phyloP scores from a whole-genome alignment of 2,113 vertebrate species.

The Alligator mississippiensis region DNA sequence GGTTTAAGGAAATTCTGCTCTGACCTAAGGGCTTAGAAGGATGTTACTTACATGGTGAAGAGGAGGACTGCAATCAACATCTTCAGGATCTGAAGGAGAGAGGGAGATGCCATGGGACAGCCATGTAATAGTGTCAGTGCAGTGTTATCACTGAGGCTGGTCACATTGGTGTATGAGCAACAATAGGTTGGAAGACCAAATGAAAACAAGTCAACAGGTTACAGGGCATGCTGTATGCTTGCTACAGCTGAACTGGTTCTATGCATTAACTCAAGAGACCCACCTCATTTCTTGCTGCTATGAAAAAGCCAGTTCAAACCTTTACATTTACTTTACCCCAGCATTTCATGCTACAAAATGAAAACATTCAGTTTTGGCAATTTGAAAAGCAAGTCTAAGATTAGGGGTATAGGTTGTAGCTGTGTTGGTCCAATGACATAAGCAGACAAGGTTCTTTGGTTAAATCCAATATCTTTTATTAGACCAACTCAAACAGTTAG shows the following conservation, averaged over 20 bases:
- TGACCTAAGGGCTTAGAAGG: fast-evolving
- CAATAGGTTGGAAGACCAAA: not conserved
- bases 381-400: not conserved
- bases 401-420: no score
- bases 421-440: no score
- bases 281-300: not conserved
- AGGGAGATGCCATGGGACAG: not conserved
- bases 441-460: no score
- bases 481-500: no score
- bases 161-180: not conserved
- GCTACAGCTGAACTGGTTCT: no score
- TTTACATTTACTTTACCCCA: not conserved
- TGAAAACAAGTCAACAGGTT: no score
- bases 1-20: no score
- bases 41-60: conserved; percentile 85
- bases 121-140: not conserved
- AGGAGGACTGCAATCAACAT: conserved; percentile 89
- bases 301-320: not conserved
- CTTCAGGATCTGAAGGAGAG: conserved; percentile 88
- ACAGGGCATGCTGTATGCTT: no score
- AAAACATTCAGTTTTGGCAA: not conserved
- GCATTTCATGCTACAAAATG: not conserved
- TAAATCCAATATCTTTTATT: no score
- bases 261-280: not conserved
- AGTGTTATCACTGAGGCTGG: not conserved